Evolutionary conservation across 2,113 vertebrate genomes (phyloP), one percentile per base, ranked within the genome.

Genomic region (Tupaia chinensis): DNA sequence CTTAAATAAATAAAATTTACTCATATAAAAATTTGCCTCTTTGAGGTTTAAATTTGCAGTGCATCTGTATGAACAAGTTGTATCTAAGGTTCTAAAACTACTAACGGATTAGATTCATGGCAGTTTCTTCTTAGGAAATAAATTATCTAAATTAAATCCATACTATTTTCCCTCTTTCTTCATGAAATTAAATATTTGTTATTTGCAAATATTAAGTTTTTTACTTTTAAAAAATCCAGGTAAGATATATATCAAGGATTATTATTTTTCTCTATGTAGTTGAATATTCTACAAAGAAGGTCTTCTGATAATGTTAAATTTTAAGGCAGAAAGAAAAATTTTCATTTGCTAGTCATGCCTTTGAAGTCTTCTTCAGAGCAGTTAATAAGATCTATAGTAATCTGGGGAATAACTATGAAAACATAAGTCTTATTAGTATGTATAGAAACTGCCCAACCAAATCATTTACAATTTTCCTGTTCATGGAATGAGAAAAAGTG

Each of bases 21-120:
- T 44, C 44, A 44, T 5, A 44, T 93, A 68, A 7, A 94, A 90
- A 94, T 97, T 94, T 89, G 25, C 56, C 72, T 97, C 76, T 93
- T 54, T 27, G 77, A 6, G 23, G 4, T 72, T 96, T 63, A 68
- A 27, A 93, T 68, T 53, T 60, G 2, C 22, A 11, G 34, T 72
- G 3, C 0, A 83, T 96, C 9, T 83, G 9, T 72, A 68, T 87
- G 83, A 78, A 69, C 76, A 27, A 68, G 53, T 78, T 93, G 22
- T 58, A 87, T 84, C 14, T 92, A 95, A 83, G 68, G n/a, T 70
- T 95, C 82, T 69, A 91, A 86, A 96, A 90, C 25, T 84, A 20
- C 16, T 91, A 66, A 58, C 32, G 15, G 10, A 58, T 91, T 34
- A 82, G 60, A 92, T 80, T 93, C 9, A 92, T 9, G 96, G 70